Evolutionary conservation across 2,113 vertebrate species (phyloP).

Genomic region (Oryzias melastigma): DNA sequence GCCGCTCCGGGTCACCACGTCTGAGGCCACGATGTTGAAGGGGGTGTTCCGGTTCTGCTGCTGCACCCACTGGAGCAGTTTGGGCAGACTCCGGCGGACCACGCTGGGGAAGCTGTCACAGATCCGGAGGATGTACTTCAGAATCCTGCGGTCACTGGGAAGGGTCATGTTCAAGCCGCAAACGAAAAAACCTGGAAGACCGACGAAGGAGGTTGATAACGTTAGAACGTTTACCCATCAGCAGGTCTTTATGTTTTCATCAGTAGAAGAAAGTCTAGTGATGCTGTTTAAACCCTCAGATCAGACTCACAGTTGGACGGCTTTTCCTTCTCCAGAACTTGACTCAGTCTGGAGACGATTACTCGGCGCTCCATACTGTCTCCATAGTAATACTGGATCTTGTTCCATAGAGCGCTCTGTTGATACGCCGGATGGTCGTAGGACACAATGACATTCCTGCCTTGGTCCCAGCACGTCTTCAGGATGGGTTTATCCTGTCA

Average conservation of each 20-base stretch:
- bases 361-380: conserved; percentile 34
- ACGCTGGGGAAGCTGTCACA: conserved; percentile 22
- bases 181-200: conserved; percentile 46
- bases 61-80: conserved; percentile 40
- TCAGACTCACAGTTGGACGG: conserved; percentile 23
- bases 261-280: not conserved
- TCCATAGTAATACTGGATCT: conserved; percentile 46
- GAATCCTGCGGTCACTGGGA: conserved; percentile 2
- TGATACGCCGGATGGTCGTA: conserved; percentile 33
- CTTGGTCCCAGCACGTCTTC: conserved; percentile 44
- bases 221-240: not conserved
- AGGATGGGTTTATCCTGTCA: conserved; percentile 30
- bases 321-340: conserved; percentile 9
- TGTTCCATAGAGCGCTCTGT: conserved; percentile 33
- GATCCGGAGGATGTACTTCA: conserved; percentile 41
- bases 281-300: not conserved
- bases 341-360: conserved; percentile 17
- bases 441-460: conserved; percentile 50
- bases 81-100: conserved; percentile 20
- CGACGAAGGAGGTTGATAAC: not conserved
- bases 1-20: conserved; percentile 38
- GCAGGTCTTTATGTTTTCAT: not conserved
- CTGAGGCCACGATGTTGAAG: conserved; percentile 56
- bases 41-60: not conserved
- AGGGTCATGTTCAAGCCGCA: conserved; percentile 65